A percentile compares a stretch with the other conserved stretches of the same genome.
These are phyloP conservation scores for Mormyrus proboscirostris DNA, from an alignment of 2,797 vertebrate species.

Conservation along the genomic window DNA sequence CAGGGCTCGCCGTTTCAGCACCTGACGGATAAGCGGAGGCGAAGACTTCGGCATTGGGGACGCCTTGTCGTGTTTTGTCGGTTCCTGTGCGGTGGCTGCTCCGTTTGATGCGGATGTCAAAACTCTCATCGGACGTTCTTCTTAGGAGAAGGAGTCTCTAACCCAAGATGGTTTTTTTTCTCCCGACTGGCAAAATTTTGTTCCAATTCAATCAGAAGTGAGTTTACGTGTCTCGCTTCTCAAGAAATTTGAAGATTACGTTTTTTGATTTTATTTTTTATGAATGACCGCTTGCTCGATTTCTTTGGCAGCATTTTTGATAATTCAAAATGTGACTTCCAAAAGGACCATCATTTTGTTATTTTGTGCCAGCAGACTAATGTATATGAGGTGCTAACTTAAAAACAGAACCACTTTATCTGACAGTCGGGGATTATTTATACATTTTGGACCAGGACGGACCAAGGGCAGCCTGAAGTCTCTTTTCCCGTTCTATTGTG, in stretches of 20 bases:
- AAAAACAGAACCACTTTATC: background rate
- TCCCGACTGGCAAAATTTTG: background rate
- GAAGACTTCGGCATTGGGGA: background rate
- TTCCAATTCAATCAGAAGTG: background rate
- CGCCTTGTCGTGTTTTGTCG: background rate
- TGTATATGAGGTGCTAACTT: background rate
- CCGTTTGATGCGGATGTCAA: background rate
- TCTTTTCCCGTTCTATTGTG: too few relatives aligned
- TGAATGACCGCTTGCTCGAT: background rate
- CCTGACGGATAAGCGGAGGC: slow-evolving; percentile 19
- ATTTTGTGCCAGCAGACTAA: background rate
- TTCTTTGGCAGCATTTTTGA: background rate
- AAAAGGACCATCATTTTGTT: background rate
- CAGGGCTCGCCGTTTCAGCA: slow-evolving; percentile 11
- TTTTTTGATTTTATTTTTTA: background rate
- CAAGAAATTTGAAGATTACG: background rate
- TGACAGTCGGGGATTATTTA: background rate
- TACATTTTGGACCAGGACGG: background rate
- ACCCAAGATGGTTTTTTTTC: background rate
- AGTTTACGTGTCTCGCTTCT: background rate
- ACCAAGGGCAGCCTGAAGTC: background rate
- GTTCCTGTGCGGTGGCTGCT: background rate
- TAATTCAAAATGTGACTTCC: background rate
- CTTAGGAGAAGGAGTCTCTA: background rate
- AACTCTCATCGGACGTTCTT: background rate